Evolutionary conservation across 2,113 vertebrate species (phyloP), one percentile per base, ranked within the genome.

Genomic region (Malurus elegans): DNA sequence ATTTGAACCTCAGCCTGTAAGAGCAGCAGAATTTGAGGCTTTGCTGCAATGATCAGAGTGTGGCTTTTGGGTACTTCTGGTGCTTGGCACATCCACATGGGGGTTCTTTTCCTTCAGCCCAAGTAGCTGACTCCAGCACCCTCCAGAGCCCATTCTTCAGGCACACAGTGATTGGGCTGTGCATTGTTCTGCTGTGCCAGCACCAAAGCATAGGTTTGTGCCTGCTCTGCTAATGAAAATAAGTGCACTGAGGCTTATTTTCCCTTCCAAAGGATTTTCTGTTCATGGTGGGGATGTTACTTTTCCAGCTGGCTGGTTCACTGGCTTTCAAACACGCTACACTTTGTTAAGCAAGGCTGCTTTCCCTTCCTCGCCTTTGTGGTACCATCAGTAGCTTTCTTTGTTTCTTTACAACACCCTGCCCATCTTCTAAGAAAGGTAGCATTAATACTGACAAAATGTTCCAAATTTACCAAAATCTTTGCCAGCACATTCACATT

Each of bases 91-190:
- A 45, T 8, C 6, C 80, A 65, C 4, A 0, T 4, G 3, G 24
- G 18, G 8, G 40, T 42, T 79, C 19, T 86, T 48, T 31, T 34
- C 26, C 45, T 21, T 29, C 10, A 32, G 23, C 23, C 51, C 21
- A n/a, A 57, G 32, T 4, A 14, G 32, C 0, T 64, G 48, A 24
- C 31, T 31, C 18, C 38, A 54, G 78, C 36, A 94, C 19, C 26
- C 36, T 2, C 0, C 25, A 56, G 65, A n/a, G 7, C 9, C 40
- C 16, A 14, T 25, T 40, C 44, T 36, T 23, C 2, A 5, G 29
- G 57, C 26, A 28, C 8, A 0, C 0, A 0, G 10, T 23, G 54
- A 7, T 65, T 72, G 0, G 0, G 31, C 81, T 50, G 14, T 0
- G 5, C 6, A 2, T 10, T 78, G 40, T 32, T 78, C 53, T 57